Evolutionary conservation across 2,113 vertebrate genomes (phyloP).

Genomic region (Donacobius atricapilla): DNA sequence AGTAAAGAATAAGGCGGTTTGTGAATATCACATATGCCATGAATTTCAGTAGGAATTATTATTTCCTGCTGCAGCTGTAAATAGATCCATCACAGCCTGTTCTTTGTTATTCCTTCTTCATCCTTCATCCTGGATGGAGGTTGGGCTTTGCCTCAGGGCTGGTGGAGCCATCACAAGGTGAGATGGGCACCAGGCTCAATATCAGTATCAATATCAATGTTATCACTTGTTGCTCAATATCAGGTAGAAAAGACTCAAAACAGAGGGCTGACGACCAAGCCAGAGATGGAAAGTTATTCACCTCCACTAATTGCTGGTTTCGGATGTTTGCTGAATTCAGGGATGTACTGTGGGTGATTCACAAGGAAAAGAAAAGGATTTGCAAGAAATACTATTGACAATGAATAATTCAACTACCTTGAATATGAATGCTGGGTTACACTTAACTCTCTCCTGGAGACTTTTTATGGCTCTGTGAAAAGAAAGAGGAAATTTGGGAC

Average conservation of each 20-base stretch:
- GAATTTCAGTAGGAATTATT: constrained; percentile 50
- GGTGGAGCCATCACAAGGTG: fast-evolving
- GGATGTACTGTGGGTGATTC: constrained; percentile 17
- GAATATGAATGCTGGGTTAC: constrained; percentile 48
- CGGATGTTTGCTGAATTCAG: background rate
- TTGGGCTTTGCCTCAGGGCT: background rate
- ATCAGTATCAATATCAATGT: background rate
- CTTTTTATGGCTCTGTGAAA: constrained; percentile 56
- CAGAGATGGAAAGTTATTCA: background rate
- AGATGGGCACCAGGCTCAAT: background rate
- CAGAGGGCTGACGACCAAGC: background rate
- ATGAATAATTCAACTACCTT: constrained; percentile 60
- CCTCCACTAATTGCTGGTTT: constrained; percentile 4
- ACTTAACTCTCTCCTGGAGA: constrained; percentile 6
- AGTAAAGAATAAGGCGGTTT: constrained; percentile 14
- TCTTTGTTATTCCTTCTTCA: constrained; percentile 29
- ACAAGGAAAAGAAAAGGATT: constrained; percentile 11
- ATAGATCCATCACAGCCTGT: constrained; percentile 40
- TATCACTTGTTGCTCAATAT: background rate
- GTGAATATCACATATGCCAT: constrained; percentile 19
- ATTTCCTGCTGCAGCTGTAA: constrained; percentile 48
- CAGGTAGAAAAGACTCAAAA: background rate
- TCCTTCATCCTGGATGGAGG: background rate
- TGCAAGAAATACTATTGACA: constrained; percentile 39
- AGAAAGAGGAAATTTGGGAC: constrained; percentile 1